phyloP scores from a whole-genome alignment of 2,797 vertebrate genomes.

The Anabas testudineus region DNA sequence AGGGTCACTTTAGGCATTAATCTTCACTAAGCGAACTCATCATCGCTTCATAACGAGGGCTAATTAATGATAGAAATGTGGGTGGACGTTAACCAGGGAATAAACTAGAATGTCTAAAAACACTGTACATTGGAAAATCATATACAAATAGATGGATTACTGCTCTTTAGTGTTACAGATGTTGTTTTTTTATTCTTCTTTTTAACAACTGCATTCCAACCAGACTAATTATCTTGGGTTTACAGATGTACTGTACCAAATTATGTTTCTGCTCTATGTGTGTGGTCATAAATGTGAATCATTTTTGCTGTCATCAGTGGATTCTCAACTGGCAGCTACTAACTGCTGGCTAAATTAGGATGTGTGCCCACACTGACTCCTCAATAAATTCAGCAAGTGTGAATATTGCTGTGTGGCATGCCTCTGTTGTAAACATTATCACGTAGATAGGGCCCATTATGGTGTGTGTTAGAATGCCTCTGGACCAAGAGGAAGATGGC shows the following conservation, averaged over 20 bases:
- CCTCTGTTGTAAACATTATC: slow-evolving; percentile 67
- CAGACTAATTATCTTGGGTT: slow-evolving; percentile 9
- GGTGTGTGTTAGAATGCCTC: slow-evolving; percentile 64
- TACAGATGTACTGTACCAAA: neutral
- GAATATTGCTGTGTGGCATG: slow-evolving; percentile 59
- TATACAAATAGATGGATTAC: neutral
- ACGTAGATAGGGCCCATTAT: slow-evolving; percentile 60
- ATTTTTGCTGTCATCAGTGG: slow-evolving; percentile 38
- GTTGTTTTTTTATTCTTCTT: too few relatives aligned
- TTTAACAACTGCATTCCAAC: neutral
- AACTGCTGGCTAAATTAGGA: slow-evolving; percentile 54
- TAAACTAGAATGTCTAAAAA: neutral
- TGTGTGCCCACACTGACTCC: slow-evolving; percentile 38
- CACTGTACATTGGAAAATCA: neutral
- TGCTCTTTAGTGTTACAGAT: neutral
- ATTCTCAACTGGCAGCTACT: slow-evolving; percentile 42
- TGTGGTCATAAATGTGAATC: slow-evolving; percentile 24
- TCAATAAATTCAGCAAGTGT: slow-evolving; percentile 57
- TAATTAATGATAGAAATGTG: neutral
- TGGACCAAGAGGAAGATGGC: slow-evolving; percentile 70
- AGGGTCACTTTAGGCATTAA: slow-evolving; percentile 33
- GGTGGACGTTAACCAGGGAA: neutral
- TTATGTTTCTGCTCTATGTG: neutral
- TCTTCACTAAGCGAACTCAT: slow-evolving; percentile 32
- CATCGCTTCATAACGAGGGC: slow-evolving; percentile 6